Conservation (phyloP, 64 coral and sea anemone genomes). For the Montipora foliosa region DNA sequence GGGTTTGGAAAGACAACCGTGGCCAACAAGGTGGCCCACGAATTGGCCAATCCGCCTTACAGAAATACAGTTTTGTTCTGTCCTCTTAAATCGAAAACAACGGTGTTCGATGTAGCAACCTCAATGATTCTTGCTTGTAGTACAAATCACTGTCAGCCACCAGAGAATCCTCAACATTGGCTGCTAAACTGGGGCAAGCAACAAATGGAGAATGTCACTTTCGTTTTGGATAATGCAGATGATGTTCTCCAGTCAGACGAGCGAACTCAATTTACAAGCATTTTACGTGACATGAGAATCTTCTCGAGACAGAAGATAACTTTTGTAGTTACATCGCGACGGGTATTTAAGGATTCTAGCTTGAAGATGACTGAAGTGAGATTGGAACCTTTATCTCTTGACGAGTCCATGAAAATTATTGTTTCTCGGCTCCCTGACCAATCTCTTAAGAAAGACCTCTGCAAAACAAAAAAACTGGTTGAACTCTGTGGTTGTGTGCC, state of each 20-base stretch:
- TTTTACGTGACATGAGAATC: no score
- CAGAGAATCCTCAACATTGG: conserved; percentile 19
- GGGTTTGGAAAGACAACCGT: no score
- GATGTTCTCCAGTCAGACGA: no score
- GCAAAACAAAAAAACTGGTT: neutral
- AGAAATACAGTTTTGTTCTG: conserved; percentile 15
- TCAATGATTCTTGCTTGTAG: conserved; percentile 32
- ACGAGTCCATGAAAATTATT: neutral
- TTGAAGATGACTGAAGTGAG: no score
- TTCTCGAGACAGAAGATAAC: no score
- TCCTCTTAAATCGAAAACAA: neutral
- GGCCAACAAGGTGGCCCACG: no score
- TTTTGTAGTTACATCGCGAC: no score
- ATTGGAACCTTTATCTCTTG: no score
- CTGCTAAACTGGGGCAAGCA: conserved; percentile 35
- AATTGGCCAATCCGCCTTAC: neutral
- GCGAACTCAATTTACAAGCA: no score
- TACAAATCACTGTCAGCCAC: neutral
- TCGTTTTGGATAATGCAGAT: conserved; percentile 18
- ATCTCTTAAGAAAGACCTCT: neutral
- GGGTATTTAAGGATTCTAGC: no score
- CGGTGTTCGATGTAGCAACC: conserved; percentile 15
- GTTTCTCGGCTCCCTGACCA: no score
- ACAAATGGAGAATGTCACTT: neutral
- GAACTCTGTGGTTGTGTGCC: conserved; percentile 53